These are phyloP conservation scores for Characodon lateralis DNA, from an alignment of 2,797 vertebrate genomes.

Conservation along the genomic window DNA sequence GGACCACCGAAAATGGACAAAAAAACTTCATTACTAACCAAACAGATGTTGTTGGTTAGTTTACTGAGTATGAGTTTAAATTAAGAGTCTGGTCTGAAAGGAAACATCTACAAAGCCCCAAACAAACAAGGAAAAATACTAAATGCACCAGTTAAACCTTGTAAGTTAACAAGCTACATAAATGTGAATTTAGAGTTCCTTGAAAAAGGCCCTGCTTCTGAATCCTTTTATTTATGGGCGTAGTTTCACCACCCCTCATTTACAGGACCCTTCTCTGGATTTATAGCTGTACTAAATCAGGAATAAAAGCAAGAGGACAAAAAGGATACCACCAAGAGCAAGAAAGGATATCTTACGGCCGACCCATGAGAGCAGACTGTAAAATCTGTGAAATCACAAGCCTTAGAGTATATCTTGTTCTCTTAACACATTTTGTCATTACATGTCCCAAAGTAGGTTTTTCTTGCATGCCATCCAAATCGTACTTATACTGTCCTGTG, in stretches of 20 bases:
- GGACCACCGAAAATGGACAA: constrained; percentile 14
- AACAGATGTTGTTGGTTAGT: background rate
- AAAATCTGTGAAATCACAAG: constrained; percentile 58
- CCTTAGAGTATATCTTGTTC: constrained; percentile 44
- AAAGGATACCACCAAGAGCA: constrained; percentile 66
- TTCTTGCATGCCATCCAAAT: constrained; percentile 48
- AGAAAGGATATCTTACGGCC: constrained; percentile 56
- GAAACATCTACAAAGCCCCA: constrained; percentile 23
- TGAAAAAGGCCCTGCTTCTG: constrained; percentile 64
- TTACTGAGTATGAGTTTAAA: constrained; percentile 10
- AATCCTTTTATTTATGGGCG: constrained; percentile 76
- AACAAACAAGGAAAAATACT: constrained; percentile 41
- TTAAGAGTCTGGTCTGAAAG: constrained; percentile 10
- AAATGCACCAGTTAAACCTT: constrained; percentile 45
- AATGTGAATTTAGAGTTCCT: constrained; percentile 64
- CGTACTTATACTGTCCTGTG: constrained; percentile 22
- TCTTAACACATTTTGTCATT: constrained; percentile 59
- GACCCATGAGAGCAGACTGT: constrained; percentile 45
- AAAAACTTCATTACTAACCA: constrained; percentile 25
- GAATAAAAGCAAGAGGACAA: constrained; percentile 78
- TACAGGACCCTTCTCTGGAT: constrained; percentile 75
- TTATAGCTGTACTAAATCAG: constrained; percentile 76
- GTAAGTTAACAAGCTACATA: constrained; percentile 63
- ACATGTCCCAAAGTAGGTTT: constrained; percentile 56
- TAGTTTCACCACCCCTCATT: constrained; percentile 70